Evolutionary conservation across 1,140 invertebrate species (phyloP).

Genomic region (Drosophila neocordata): DNA sequence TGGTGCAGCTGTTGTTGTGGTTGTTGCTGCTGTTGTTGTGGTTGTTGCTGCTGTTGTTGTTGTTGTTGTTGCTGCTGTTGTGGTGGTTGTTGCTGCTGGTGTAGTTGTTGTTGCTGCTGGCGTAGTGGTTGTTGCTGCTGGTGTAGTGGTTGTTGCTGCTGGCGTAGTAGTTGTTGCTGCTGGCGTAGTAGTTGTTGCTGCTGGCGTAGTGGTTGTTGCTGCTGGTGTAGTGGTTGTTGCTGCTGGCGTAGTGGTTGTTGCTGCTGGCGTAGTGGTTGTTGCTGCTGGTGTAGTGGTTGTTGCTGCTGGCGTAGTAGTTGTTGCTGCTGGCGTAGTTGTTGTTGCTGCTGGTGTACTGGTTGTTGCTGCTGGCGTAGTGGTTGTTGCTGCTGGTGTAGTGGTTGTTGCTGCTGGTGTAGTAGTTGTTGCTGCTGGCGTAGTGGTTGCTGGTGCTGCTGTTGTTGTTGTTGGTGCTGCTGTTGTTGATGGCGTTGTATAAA

Average conservation of each 20-base stretch:
- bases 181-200: background rate
- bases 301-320: background rate
- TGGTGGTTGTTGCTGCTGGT: background rate
- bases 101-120: background rate
- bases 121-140: background rate
- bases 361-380: background rate
- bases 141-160: background rate
- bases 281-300: background rate
- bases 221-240: background rate
- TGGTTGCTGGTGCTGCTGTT: slow-evolving; percentile 9
- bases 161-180: background rate
- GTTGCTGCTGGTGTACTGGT: background rate
- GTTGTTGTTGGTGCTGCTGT: slow-evolving; percentile 14
- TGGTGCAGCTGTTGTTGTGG: background rate
- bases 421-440: background rate
- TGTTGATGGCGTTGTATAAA: background rate
- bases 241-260: background rate
- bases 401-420: background rate
- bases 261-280: background rate
- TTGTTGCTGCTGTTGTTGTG: background rate
- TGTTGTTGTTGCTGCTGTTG: background rate
- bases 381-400: slow-evolving; percentile 10
- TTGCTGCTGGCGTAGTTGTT: background rate
- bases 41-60: background rate
- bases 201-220: background rate